Evolutionary conservation across 1,140 invertebrate species (phyloP), one percentile per base, ranked within the genome.

Genomic region (Drosophila nasuta): DNA sequence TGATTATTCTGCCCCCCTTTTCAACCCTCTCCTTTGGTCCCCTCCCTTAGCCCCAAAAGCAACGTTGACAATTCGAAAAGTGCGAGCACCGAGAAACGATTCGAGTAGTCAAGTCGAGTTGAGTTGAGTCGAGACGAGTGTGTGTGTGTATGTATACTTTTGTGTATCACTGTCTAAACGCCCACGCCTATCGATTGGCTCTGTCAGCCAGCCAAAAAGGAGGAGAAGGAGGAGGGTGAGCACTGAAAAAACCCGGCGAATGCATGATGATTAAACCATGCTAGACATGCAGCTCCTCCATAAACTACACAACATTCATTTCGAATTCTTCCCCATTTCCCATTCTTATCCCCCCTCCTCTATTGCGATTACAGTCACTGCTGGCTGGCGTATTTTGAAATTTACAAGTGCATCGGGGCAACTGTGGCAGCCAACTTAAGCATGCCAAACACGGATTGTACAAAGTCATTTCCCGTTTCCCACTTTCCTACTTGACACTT

Each of bases 1-100:
- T 82, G 69, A 85, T 81, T 78, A 71, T 71, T n/a, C 59, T 11
- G 10, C 54, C 13, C 52, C 45, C 6, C 41, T 25, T 25, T 25
- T 25, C 20, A 35, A 30, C 35, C 28, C 25, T 13, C 4, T 5
- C 6, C 51, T 30, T 0, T 11, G 7, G 8, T 28, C 48, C 30
- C 49, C 43, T 28, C 10, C 38, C 52, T 58, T 25, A 25, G 2
- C n/a, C 64, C 25, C 15, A 15, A 48, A 60, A 77, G 63, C 72
- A 72, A 72, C 67, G 83, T 88, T 88, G 83, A 88, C 83, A 88
- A 89, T 89, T 89, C 85, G 85, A 83, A 81, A 88, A 88, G 85
- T 88, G 83, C 85, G 76, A 65, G 77, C 56, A 11, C 7, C 35
- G 2, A 10, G 35, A 10, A 38, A 38, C 7, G 30, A 38, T 8